Evolutionary conservation across 2,888 invertebrate species (phyloP).

Genomic region (Ophion slaviceki): DNA sequence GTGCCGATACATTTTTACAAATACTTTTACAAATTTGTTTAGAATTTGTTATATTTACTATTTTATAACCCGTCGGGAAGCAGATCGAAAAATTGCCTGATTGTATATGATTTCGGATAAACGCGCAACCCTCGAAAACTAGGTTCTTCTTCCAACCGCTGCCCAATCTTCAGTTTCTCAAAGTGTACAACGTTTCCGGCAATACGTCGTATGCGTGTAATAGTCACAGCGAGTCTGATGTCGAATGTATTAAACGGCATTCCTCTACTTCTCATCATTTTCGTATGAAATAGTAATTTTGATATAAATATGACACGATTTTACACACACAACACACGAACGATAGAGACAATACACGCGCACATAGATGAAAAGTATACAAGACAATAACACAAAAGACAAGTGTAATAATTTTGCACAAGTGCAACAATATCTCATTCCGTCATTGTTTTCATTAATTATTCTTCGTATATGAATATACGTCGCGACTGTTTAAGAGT

Average conservation of each 20-base stretch:
- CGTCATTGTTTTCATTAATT: neutral
- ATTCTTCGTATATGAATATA: neutral
- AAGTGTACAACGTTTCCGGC: slow-evolving; percentile 9
- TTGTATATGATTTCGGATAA: neutral
- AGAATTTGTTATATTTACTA: slow-evolving; percentile 3
- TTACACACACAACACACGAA: neutral
- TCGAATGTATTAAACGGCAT: too few relatives aligned
- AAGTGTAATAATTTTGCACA: neutral
- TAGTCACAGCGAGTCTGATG: neutral
- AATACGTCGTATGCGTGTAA: neutral
- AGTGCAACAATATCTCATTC: neutral
- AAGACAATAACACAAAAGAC: neutral
- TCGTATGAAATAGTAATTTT: slow-evolving; percentile 7
- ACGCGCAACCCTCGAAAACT: slow-evolving; percentile 12
- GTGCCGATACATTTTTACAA: neutral
- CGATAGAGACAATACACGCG: neutral
- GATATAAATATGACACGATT: neutral
- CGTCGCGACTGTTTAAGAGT: too few relatives aligned
- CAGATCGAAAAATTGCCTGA: neutral
- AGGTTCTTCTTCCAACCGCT: slow-evolving; percentile 12
- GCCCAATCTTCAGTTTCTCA: neutral
- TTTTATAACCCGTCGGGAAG: slow-evolving; percentile 5
- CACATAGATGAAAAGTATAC: slow-evolving; percentile 7
- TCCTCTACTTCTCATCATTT: slow-evolving; percentile 12
- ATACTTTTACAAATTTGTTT: neutral